These are phyloP conservation scores for Miniopterus natalensis DNA, from an alignment of 2,113 vertebrate genomes.

Conservation along the genomic window DNA sequence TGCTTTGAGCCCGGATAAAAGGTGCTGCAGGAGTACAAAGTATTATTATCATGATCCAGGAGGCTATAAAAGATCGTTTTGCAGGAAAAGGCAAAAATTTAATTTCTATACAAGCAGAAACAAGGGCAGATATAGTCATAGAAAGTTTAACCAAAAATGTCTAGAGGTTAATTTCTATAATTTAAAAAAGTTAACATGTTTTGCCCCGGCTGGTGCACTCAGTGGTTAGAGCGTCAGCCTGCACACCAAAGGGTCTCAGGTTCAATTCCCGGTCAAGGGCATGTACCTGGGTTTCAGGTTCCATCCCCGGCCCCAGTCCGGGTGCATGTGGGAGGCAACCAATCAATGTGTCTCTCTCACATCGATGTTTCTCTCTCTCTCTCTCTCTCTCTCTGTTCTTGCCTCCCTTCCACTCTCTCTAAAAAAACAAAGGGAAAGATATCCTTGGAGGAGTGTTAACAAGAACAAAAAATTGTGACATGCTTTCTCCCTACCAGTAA, in stretches of 20 bases:
- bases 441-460: background rate
- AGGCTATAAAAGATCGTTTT: slow-evolving; percentile 82
- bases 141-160: slow-evolving; percentile 59
- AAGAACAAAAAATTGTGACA: slow-evolving; percentile 45
- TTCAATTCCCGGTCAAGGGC: background rate
- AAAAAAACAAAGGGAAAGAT: background rate
- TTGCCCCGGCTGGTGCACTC: background rate
- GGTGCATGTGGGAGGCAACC: background rate
- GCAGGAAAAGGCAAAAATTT: slow-evolving; percentile 85
- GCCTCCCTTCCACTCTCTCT: background rate
- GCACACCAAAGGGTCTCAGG: background rate
- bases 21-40: slow-evolving; percentile 72
- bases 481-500: slow-evolving; percentile 66
- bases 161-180: slow-evolving; percentile 76
- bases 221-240: background rate
- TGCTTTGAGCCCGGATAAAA: slow-evolving; percentile 82
- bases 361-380: background rate
- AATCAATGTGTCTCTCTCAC: background rate
- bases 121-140: slow-evolving; percentile 82
- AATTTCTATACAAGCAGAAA: slow-evolving; percentile 84
- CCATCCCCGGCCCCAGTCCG: background rate
- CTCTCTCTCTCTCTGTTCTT: no score
- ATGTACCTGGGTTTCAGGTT: background rate
- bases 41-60: slow-evolving; percentile 78
- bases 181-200: slow-evolving; percentile 64